Conservation (phyloP, 1,140 invertebrate species). For the Drosophila lacertosa region DNA sequence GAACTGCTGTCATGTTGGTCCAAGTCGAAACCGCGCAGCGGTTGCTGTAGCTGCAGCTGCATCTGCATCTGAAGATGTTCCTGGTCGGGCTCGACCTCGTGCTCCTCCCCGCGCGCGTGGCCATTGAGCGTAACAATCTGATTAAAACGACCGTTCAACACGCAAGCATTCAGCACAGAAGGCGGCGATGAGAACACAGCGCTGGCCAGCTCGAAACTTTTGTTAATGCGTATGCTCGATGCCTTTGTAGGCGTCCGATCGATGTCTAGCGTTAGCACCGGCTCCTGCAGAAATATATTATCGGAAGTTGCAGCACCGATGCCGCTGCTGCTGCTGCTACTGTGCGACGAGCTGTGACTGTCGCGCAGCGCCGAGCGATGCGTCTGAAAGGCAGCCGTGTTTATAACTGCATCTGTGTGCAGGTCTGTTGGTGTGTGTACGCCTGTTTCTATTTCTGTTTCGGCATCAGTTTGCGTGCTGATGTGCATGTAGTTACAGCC, state of each 20-base stretch:
- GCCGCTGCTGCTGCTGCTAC: constrained; percentile 70
- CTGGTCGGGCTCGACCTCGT: constrained; percentile 29
- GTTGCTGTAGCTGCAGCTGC: constrained; percentile 16
- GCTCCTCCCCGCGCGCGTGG: constrained; percentile 18
- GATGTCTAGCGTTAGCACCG: constrained; percentile 78
- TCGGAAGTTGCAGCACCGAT: constrained; percentile 64
- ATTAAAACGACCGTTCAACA: constrained; percentile 79
- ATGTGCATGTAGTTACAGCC: constrained; percentile 10
- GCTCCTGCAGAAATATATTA: constrained; percentile 82
- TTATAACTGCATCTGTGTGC: constrained; percentile 17
- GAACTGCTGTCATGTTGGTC: constrained; percentile 82
- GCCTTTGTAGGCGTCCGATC: constrained; percentile 83
- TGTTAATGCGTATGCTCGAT: constrained; percentile 81
- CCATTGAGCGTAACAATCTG: constrained; percentile 76
- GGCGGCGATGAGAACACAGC: constrained; percentile 77
- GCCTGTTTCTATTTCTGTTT: constrained; percentile 1
- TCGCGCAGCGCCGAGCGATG: constrained; percentile 69
- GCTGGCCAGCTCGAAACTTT: constrained; percentile 68
- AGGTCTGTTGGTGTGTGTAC: background rate
- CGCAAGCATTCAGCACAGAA: constrained; percentile 57
- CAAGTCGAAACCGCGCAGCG: constrained; percentile 48
- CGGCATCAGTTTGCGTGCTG: constrained; percentile 1
- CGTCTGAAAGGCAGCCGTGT: constrained; percentile 54
- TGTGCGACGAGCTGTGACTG: constrained; percentile 68
- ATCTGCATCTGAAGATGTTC: constrained; percentile 9